Conservation (phyloP, 2,888 invertebrate genomes). For the Neoitamus cyanurus region DNA sequence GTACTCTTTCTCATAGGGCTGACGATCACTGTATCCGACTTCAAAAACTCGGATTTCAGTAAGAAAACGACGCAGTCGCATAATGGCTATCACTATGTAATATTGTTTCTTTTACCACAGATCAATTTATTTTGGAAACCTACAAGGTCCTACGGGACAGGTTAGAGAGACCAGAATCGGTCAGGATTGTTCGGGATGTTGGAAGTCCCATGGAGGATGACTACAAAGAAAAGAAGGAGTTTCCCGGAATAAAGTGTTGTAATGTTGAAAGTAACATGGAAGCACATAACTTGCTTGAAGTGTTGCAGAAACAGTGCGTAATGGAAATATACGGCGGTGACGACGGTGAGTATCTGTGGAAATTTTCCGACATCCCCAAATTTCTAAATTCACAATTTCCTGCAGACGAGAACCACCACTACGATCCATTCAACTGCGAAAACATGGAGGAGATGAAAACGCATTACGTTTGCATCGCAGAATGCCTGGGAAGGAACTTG, state of each 20-base stretch:
- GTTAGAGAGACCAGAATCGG: not conserved
- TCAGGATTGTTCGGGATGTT: not conserved
- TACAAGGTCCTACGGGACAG: not conserved
- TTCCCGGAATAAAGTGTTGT: not conserved
- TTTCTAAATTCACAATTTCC: not conserved
- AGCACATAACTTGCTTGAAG: not conserved
- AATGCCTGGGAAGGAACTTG: not conserved
- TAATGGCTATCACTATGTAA: no score
- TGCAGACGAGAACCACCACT: not conserved
- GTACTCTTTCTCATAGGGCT: not conserved
- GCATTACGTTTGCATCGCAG: not conserved
- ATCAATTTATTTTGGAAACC: not conserved
- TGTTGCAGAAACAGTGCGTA: not conserved
- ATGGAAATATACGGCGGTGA: not conserved
- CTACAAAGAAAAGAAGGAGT: not conserved
- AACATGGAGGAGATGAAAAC: not conserved
- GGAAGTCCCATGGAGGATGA: not conserved
- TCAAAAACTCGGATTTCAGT: not conserved
- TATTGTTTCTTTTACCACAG: not conserved
- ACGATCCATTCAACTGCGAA: not conserved
- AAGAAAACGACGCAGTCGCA: not conserved
- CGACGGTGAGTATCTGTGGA: not conserved
- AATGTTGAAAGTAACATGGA: not conserved
- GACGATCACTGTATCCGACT: not conserved
- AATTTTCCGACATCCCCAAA: no score